Evolutionary conservation across 2,888 invertebrate genomes (phyloP), one percentile per base, ranked within the genome.

Genomic region (Pandemis heparana): DNA sequence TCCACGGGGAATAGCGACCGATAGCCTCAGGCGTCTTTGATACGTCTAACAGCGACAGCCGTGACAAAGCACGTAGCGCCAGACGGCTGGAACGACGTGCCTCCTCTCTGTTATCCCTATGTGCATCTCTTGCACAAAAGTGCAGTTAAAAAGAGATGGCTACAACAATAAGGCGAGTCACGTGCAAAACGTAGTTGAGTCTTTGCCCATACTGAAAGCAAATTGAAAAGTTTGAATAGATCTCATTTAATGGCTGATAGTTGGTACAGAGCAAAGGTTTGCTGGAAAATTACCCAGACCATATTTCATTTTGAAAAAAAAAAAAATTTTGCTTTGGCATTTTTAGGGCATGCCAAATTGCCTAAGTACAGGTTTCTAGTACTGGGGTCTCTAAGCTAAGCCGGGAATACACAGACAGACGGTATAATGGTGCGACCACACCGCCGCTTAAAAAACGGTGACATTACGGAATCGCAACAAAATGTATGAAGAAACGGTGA

Each of bases 21-120:
- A 43, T 67, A 53, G 67, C 67, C 67, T 41, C 65, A 12, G 41
- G 64, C 64, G 43, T 46, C 32, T 65, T 51, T 68, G 67, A 68
- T 68, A 68, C 59, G 59, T 63, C 46, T 56, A 60, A 38, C 51
- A 14, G 6, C 64, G n/a, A 8, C 43, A 51, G 38, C 38, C 65
- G 51, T 65, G 65, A 65, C 65, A 65, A 38, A 46, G 46, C 38
- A 51, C 32, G 48, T 38, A 51, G 46, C 16, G 51, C 5, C 18
- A 9, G 53, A 53, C 53, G 6, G 16, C 18, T 16, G 18, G 53
- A 18, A 53, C 53, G 18, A 18, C 53, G 9, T 18, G 53, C 53
- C 18, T n/a, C 1, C 9, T 53, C 53, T 53, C 53, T 53, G 53
- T 53, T 53, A 53, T 18, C 18, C 8, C 9, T 18, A 18, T 7